phyloP scores from a whole-genome alignment of 1,140 invertebrate genomes.

The Caenorhabditis brenneri region DNA sequence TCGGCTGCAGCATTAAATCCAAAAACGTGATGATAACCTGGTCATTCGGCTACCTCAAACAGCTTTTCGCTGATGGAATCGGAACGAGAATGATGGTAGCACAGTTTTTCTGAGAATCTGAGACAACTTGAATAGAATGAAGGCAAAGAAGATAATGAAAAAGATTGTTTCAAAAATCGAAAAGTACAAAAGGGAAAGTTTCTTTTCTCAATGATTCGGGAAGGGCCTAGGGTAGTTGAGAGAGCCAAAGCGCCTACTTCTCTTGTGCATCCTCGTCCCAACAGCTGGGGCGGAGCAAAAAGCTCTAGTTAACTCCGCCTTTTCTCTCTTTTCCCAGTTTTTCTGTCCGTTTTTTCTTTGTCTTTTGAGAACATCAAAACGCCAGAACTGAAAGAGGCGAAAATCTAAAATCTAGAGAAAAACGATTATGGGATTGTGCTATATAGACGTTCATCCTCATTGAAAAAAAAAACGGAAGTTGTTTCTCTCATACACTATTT shows the following conservation, averaged over 20 bases:
- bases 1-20: constrained; percentile 35
- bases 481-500: background rate
- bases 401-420: background rate
- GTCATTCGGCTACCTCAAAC: constrained; percentile 19
- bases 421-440: background rate
- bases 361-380: constrained; percentile 12
- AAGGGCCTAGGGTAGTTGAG: background rate
- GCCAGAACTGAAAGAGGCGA: background rate
- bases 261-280: background rate
- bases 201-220: background rate
- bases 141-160: background rate
- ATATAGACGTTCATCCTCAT: background rate
- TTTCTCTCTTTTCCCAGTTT: background rate
- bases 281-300: constrained; percentile 37
- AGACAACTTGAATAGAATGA: background rate
- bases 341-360: background rate
- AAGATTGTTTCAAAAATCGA: background rate
- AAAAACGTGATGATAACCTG: background rate
- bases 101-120: background rate
- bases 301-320: constrained; percentile 39
- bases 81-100: background rate
- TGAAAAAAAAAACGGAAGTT: background rate
- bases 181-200: background rate
- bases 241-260: constrained; percentile 19
- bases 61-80: constrained; percentile 23